Evolutionary conservation across 2,113 vertebrate species (phyloP), one percentile per base, ranked within the genome.

Genomic region (Typhlomys cinereus): DNA sequence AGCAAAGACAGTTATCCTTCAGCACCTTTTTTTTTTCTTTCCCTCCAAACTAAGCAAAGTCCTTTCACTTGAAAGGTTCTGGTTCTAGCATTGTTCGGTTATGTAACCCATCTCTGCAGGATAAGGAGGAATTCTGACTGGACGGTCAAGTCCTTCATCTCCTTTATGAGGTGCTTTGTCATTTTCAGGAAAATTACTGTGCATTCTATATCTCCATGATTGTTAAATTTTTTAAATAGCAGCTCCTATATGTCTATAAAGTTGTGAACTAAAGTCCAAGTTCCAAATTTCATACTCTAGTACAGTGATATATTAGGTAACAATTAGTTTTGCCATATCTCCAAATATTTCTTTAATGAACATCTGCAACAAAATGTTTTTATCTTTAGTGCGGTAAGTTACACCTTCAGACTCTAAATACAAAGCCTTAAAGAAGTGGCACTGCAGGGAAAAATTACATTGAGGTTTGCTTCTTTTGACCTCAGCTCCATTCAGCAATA

Each of bases 291-390:
- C 17, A 61, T 25, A 61, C 39, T 7, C 41, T 20, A 36, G 3
- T 39, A 39, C 7, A 41, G 57, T 75, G 69, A 34, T 46, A 13
- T 48, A 78, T 78, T 75, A 66, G 20, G 23, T 36, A 76, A 44
- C 36, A n/a, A n/a, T n/a, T 79, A 25, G 41, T 88, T 90, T 69
- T n/a, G 13, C 1, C n/a, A 50, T 71, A 82, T 11, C 17, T 94
- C 84, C 96, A 83, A 96, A 92, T 29, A 93, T 95, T 70, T 27
- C 54, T 97, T 93, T 90, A 64, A 95, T 95, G 59, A 91, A 90
- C 44, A 95, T 95, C 81, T 94, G 88, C 97, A 94, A 69, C 69
- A 36, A 57, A 17, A 0, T 18, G 25, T 25, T 36, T 86, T 75
- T 34, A 41, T 66, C 52, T 94, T 96, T 96, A 29, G 90, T 87